Conservation (phyloP, 1,140 invertebrate genomes). For the Sitobion miscanthi region DNA sequence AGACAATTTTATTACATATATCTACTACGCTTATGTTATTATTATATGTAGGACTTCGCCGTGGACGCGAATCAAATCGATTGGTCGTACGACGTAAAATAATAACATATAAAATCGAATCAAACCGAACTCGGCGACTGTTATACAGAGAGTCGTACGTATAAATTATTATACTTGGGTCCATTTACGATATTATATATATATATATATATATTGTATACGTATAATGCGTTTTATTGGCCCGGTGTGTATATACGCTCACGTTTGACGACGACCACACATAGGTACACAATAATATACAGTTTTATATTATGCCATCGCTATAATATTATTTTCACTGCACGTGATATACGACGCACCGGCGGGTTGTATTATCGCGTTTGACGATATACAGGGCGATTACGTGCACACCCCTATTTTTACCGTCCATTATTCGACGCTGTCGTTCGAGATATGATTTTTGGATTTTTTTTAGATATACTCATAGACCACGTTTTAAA, state of each 20-base stretch:
- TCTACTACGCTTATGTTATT: not conserved
- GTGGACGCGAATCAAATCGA: not conserved
- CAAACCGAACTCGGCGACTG: not conserved
- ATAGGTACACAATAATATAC: not conserved
- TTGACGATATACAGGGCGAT: not conserved
- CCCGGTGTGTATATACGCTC: not conserved
- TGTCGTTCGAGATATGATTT: not conserved
- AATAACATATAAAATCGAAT: not conserved
- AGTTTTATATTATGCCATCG: not conserved
- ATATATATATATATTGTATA: no score
- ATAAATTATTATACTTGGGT: no score
- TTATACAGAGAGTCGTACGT: no score
- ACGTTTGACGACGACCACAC: constrained; percentile 3
- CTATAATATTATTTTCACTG: not conserved
- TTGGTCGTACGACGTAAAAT: not conserved
- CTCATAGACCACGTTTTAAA: no score
- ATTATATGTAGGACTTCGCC: no score
- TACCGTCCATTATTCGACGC: not conserved
- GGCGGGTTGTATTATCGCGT: not conserved
- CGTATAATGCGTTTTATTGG: not conserved
- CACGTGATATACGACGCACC: not conserved
- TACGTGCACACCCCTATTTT: not conserved
- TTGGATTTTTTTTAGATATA: no score
- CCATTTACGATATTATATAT: no score
- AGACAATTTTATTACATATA: no score